phyloP scores from a whole-genome alignment of 1,140 invertebrate species.

The Lepidostoma basale region DNA sequence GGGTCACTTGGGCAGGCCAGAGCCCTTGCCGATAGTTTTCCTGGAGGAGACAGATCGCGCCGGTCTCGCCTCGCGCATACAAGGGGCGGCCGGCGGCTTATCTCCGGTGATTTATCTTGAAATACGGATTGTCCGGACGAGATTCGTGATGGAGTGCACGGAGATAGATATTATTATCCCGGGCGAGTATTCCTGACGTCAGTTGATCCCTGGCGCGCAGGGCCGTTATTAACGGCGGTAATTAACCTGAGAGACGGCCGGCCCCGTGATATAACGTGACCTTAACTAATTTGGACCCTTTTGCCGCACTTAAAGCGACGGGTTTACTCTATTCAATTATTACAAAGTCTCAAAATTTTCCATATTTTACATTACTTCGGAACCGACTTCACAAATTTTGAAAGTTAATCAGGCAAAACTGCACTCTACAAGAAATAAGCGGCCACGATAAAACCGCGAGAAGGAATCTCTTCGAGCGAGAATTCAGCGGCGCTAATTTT shows the following conservation, averaged over 20 bases:
- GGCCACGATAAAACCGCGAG: too few relatives aligned
- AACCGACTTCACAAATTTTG: not conserved
- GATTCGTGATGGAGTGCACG: constrained; percentile 22
- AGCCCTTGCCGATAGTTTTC: not conserved
- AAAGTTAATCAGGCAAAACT: too few relatives aligned
- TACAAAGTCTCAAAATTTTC: constrained; percentile 1
- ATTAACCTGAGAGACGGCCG: constrained; percentile 40
- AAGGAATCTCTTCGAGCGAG: too few relatives aligned
- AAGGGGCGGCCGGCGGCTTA: not conserved
- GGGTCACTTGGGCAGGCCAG: not conserved
- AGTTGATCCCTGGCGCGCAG: constrained; percentile 5
- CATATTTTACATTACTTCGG: too few relatives aligned
- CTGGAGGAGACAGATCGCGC: not conserved
- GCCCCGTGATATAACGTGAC: constrained; percentile 40
- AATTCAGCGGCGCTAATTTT: too few relatives aligned
- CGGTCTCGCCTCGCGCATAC: constrained; percentile 9
- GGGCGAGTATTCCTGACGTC: not conserved
- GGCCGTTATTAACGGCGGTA: constrained; percentile 37
- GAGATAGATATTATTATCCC: constrained; percentile 14
- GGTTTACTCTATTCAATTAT: constrained; percentile 24
- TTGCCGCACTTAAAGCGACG: not conserved
- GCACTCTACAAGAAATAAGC: too few relatives aligned
- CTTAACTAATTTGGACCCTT: constrained; percentile 30
- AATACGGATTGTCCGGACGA: constrained; percentile 19
- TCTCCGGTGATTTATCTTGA: constrained; percentile 32